These are phyloP conservation scores for Anguilla rostrata DNA, from an alignment of 2,113 vertebrate species.

Conservation along the genomic window DNA sequence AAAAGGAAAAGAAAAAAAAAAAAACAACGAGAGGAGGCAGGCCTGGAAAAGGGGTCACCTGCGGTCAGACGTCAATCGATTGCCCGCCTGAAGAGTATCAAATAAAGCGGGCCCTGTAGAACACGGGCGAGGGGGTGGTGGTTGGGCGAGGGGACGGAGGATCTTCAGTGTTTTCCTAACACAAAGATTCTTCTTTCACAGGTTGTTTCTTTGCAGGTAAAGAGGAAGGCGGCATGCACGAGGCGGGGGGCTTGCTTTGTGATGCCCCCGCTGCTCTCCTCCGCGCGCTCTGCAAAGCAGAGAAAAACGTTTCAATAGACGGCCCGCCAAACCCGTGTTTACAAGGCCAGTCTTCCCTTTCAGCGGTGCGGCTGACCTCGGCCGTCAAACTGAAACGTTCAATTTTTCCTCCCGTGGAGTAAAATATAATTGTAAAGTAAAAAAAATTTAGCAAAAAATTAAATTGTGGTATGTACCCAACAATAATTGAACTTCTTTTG, in stretches of 20 bases:
- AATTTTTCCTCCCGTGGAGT: no score
- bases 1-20: not conserved
- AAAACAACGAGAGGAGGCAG: not conserved
- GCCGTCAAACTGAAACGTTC: no score
- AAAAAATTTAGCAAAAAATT: no score
- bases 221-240: no score
- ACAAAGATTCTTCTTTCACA: not conserved
- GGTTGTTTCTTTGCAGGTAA: not conserved
- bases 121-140: not conserved
- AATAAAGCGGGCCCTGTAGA: not conserved
- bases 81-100: not conserved
- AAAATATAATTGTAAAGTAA: no score
- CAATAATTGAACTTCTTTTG: no score
- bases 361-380: no score
- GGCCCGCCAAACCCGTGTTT: no score
- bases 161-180: not conserved
- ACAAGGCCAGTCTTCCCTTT: no score
- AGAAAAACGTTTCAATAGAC: no score
- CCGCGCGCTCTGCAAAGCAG: no score
- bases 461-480: no score
- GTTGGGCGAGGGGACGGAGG: not conserved
- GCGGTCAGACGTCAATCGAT: not conserved
- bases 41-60: not conserved
- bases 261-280: not conserved
- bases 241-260: not conserved